Conservation (phyloP, 1,140 invertebrate species). For the Trichomalopsis sarcophagae region DNA sequence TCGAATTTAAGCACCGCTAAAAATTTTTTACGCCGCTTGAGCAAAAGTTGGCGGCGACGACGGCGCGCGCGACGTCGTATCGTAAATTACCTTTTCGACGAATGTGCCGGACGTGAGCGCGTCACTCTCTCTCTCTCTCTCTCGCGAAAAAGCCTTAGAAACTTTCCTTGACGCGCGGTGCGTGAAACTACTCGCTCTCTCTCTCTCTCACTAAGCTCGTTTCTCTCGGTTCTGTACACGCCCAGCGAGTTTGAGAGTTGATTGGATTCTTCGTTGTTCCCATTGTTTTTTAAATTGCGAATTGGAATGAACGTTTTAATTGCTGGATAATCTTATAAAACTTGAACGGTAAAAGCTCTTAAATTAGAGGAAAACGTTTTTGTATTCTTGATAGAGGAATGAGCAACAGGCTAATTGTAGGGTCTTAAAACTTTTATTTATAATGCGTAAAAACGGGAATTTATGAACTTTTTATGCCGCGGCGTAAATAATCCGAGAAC, state of each 20-base stretch:
- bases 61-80: background rate
- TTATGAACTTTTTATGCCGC: background rate
- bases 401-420: background rate
- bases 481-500: background rate
- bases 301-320: background rate
- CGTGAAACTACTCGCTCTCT: too few relatives aligned
- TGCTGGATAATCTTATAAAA: background rate
- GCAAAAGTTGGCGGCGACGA: conserved; percentile 31
- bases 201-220: too few relatives aligned
- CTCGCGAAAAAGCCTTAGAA: background rate
- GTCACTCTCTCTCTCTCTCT: background rate
- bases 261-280: too few relatives aligned
- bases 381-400: background rate
- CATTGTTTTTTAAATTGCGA: too few relatives aligned
- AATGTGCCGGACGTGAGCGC: conserved; percentile 31
- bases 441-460: conserved; percentile 10
- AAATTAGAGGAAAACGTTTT: conserved; percentile 1
- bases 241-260: too few relatives aligned
- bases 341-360: background rate
- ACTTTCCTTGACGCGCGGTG: background rate
- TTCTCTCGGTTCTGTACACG: too few relatives aligned
- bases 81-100: conserved; percentile 35
- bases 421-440: conserved; percentile 18
- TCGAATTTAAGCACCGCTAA: background rate
- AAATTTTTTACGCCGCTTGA: conserved; percentile 7